Conservation (phyloP, 2,113 vertebrate genomes). For the Sphaerodactylus townsendi region DNA sequence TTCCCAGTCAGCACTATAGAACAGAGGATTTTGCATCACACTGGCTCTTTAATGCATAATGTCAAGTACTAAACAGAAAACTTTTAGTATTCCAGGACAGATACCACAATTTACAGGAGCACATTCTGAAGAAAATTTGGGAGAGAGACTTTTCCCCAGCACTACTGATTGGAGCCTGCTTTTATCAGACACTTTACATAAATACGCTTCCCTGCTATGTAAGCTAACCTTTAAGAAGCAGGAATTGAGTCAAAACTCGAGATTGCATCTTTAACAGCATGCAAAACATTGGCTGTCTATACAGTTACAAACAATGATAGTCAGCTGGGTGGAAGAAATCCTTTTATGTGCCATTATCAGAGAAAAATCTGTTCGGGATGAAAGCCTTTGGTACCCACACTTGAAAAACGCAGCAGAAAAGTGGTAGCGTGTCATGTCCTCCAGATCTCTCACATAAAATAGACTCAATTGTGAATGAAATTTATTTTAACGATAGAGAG, state of each 20-base stretch:
- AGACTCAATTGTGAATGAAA: too few relatives aligned
- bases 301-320: background rate
- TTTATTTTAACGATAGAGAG: too few relatives aligned
- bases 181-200: conserved; percentile 6
- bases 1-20: too few relatives aligned
- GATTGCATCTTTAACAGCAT: background rate
- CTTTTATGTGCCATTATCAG: background rate
- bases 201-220: background rate
- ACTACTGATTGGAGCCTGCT: background rate
- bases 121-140: background rate
- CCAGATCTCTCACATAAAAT: too few relatives aligned
- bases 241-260: background rate
- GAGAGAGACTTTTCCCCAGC: background rate
- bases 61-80: background rate
- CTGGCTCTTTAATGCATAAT: background rate
- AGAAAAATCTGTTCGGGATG: background rate
- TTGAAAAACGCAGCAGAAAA: background rate
- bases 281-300: background rate
- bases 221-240: background rate
- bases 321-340: background rate
- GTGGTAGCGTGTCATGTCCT: too few relatives aligned
- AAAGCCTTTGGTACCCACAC: background rate
- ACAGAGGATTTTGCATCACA: too few relatives aligned
- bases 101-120: background rate
- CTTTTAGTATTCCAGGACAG: background rate